Conservation (phyloP, 2,888 invertebrate species). For the Hipparchia sbordonii region DNA sequence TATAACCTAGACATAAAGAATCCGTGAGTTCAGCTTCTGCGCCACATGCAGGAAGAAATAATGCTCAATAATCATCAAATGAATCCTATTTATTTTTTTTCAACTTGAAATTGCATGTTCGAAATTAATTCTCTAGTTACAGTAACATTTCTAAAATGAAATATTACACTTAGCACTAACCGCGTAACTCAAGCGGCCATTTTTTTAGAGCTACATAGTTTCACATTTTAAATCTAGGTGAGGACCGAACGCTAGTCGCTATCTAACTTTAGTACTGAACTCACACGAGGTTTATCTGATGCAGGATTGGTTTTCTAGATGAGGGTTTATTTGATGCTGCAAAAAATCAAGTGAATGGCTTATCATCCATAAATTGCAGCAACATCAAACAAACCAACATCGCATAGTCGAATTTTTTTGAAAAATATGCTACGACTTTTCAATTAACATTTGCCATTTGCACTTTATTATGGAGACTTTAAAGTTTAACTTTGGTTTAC, state of each 20-base stretch:
- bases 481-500: too few relatives aligned
- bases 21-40: not conserved
- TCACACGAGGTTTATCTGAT: conserved; percentile 28
- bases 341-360: not conserved
- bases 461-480: too few relatives aligned
- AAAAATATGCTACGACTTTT: not conserved
- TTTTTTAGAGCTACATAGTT: conserved; percentile 30
- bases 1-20: too few relatives aligned
- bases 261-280: conserved; percentile 30
- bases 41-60: not conserved
- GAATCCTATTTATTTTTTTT: not conserved
- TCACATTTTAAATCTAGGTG: conserved; percentile 34
- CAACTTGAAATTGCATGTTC: conserved; percentile 15
- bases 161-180: conserved; percentile 21
- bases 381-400: not conserved
- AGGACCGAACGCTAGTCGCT: conserved; percentile 22
- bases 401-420: not conserved
- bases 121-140: not conserved
- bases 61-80: not conserved
- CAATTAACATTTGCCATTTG: not conserved
- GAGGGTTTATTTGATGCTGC: not conserved
- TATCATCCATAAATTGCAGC: not conserved
- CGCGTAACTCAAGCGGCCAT: conserved; percentile 38
- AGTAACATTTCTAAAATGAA: conserved; percentile 6
- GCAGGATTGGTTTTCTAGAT: not conserved